Conservation (phyloP, 2,888 invertebrate genomes). For the Agrochola circellaris region DNA sequence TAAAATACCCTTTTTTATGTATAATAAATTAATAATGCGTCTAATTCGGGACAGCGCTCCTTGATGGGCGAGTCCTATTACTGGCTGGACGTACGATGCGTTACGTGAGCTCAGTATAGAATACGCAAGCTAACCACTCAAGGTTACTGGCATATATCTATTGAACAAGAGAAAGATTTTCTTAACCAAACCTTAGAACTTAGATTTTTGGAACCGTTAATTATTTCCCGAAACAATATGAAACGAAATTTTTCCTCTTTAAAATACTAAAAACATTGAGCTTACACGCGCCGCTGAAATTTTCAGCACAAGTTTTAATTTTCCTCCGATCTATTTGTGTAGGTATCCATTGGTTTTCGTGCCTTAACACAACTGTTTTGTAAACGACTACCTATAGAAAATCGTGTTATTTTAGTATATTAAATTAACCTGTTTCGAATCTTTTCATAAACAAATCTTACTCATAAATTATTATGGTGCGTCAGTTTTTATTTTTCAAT, state of each 20-base stretch:
- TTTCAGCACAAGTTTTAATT: constrained; percentile 49
- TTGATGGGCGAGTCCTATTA: too few relatives aligned
- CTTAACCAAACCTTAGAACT: not conserved
- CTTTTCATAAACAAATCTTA: constrained; percentile 70
- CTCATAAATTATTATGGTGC: constrained; percentile 69
- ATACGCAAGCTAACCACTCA: too few relatives aligned
- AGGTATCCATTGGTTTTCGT: constrained; percentile 46
- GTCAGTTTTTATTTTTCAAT: constrained; percentile 78
- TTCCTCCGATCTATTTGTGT: constrained; percentile 42
- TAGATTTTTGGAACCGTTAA: constrained; percentile 1
- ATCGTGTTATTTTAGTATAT: constrained; percentile 64
- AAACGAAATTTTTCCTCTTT: constrained; percentile 36
- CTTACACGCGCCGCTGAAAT: constrained; percentile 58
- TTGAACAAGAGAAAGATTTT: constrained; percentile 16
- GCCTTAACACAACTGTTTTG: constrained; percentile 60
- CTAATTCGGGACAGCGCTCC: too few relatives aligned
- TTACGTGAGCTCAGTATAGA: too few relatives aligned
- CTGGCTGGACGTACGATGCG: too few relatives aligned
- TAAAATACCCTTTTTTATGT: too few relatives aligned
- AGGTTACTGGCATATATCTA: not conserved
- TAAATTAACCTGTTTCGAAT: constrained; percentile 61
- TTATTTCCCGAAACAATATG: constrained; percentile 45
- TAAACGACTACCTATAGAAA: constrained; percentile 53
- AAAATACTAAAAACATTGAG: constrained; percentile 37
- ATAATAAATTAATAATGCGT: too few relatives aligned